Conservation (phyloP, 2,113 vertebrate species). For the Puntigrus tetrazona region DNA sequence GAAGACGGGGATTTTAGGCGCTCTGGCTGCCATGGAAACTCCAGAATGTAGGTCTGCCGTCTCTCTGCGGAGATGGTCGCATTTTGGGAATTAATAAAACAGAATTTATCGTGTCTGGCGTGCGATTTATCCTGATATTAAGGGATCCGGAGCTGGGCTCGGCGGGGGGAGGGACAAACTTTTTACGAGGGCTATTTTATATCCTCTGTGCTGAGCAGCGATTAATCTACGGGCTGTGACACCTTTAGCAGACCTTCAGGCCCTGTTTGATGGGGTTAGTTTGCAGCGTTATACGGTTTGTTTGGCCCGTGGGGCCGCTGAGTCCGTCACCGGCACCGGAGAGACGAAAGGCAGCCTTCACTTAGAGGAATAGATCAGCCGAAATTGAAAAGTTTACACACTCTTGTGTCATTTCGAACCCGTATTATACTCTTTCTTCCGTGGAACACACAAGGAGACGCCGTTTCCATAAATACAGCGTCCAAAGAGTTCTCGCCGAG, state of each 20-base stretch:
- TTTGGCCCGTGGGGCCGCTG: slow-evolving; percentile 57
- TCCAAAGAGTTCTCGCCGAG: neutral
- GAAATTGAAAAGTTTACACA: neutral
- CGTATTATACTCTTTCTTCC: neutral
- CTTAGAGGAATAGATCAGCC: neutral
- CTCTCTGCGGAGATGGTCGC: slow-evolving; percentile 63
- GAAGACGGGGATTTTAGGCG: slow-evolving; percentile 48
- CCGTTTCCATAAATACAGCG: neutral
- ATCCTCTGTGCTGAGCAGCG: slow-evolving; percentile 53
- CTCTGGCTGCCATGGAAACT: slow-evolving; percentile 73
- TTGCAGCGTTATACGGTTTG: slow-evolving; percentile 58
- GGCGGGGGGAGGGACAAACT: slow-evolving; percentile 42
- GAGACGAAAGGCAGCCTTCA: neutral
- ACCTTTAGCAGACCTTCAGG: slow-evolving; percentile 71
- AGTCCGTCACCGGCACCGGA: slow-evolving; percentile 20
- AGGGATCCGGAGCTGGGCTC: slow-evolving; percentile 64
- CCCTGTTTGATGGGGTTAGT: slow-evolving; percentile 65
- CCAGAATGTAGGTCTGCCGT: slow-evolving; percentile 75
- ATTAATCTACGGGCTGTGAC: slow-evolving; percentile 75
- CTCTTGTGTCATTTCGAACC: neutral
- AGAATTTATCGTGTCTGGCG: slow-evolving; percentile 77
- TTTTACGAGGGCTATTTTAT: slow-evolving; percentile 64
- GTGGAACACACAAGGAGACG: neutral
- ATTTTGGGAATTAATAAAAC: slow-evolving; percentile 76
- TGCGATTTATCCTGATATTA: slow-evolving; percentile 76